Evolutionary conservation across 1,140 invertebrate species (phyloP), one percentile per base, ranked within the genome.

Genomic region (Prorops nasuta): DNA sequence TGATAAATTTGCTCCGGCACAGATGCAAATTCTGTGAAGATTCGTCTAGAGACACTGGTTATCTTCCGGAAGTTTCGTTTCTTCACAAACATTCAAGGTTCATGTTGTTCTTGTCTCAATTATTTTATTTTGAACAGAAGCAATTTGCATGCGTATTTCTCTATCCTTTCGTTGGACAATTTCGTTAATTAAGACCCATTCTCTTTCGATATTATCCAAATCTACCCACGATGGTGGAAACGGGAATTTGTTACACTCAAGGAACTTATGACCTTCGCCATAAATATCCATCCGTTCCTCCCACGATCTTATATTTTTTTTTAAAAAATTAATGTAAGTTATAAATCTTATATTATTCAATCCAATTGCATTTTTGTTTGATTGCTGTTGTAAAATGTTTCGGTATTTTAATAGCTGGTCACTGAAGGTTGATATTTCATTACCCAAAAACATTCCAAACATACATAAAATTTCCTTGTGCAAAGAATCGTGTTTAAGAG

Each of bases 181-280:
- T 79, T 99, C 97, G 73, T 94, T 96, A 66, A 99, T 98, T 0
- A 97, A 96, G 41, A 92, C 90, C 98, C 98, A 99, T 83, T 99
- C 98, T 1, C 97, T 97, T 76, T 99, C 96, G 56, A 99, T 92
- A 69, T 99, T 98, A 72, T 99, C 98, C 37, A 98, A 95, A 67
- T 99, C 96, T 17, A 99, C 78, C 98, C 98, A 99, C 60, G 86
- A 87, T 32, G 86, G 86, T 17, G 96, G 97, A 76, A 98, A 98
- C 76, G 98, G 96, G 83, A 98, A 99, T 49, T 94, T 84, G 70
- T 99, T 96, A 37, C 95, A 80, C 74, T 98, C 96, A 32, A 99
- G 77, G 61, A 99, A 96, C 31, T 94, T 85, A 69, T 99, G 96
- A n/a, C 96, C 96, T 74, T 98, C 93, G 63, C 86, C 81, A 63